Evolutionary conservation across 2,113 vertebrate species (phyloP).

Genomic region (Limnothrissa miodon): DNA sequence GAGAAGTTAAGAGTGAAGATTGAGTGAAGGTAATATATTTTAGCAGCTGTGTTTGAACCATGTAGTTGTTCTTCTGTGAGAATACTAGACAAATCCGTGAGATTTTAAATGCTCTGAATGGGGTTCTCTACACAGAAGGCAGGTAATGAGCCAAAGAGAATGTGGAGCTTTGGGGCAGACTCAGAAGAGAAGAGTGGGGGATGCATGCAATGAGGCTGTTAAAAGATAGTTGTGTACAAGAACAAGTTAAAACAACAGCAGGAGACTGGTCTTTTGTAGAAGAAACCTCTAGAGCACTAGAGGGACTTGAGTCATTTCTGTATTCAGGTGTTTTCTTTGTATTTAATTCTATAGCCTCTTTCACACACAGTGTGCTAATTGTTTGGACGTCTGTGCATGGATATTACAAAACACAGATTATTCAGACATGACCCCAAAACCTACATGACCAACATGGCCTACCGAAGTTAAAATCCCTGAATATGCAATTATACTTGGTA

Average conservation of each 20-base stretch:
- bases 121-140: background rate
- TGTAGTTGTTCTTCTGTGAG: background rate
- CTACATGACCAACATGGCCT: no score
- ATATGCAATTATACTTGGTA: no score
- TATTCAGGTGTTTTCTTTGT: background rate
- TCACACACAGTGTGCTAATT: no score
- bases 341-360: no score
- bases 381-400: no score
- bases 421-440: no score
- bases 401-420: no score
- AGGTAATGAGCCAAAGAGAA: constrained; percentile 12
- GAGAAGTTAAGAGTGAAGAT: background rate
- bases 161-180: background rate
- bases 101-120: background rate
- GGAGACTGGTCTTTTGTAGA: background rate
- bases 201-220: background rate
- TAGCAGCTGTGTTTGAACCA: no score
- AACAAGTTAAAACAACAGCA: background rate
- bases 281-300: no score
- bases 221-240: background rate
- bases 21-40: no score
- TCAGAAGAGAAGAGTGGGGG: background rate
- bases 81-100: background rate
- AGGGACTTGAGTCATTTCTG: background rate
- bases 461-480: no score